These are phyloP conservation scores for Melopsittacus undulatus DNA, from an alignment of 2,797 vertebrate species.

Conservation along the genomic window DNA sequence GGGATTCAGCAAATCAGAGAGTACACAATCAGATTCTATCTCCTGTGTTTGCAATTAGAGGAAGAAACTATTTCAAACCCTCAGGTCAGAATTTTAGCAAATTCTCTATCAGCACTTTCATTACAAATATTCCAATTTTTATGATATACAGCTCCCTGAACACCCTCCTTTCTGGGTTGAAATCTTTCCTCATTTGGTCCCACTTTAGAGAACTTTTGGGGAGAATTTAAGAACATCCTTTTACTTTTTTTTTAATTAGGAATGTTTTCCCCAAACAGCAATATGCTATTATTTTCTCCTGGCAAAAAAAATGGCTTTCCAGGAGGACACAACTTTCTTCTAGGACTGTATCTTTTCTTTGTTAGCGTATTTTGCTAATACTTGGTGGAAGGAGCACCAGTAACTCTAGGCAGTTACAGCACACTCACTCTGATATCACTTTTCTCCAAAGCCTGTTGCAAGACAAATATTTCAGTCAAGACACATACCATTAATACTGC, in stretches of 20 bases:
- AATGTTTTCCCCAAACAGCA: not conserved
- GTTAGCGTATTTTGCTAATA: not conserved
- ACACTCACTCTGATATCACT: accelerated
- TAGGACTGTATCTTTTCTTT: not conserved
- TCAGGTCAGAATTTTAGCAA: not conserved
- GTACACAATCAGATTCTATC: not conserved
- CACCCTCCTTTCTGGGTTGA: not conserved
- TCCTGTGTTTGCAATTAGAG: not conserved
- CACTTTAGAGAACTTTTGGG: not conserved
- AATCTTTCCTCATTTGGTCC: not conserved
- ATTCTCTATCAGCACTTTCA: not conserved
- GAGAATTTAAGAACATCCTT: not conserved
- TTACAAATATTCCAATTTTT: not conserved
- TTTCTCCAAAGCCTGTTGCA: not conserved
- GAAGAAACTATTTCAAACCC: not conserved
- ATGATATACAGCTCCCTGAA: not conserved
- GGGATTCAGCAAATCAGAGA: constrained; percentile 41
- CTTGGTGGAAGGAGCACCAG: not conserved
- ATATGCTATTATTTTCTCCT: not conserved
- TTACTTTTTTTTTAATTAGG: not conserved
- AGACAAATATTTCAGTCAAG: not conserved
- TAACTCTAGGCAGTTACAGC: not conserved
- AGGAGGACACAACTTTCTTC: not conserved
- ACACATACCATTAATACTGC: accelerated
- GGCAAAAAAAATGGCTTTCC: not conserved